These are phyloP conservation scores for Cybosia mesomella DNA, from an alignment of 2,888 invertebrate species.

Conservation along the genomic window DNA sequence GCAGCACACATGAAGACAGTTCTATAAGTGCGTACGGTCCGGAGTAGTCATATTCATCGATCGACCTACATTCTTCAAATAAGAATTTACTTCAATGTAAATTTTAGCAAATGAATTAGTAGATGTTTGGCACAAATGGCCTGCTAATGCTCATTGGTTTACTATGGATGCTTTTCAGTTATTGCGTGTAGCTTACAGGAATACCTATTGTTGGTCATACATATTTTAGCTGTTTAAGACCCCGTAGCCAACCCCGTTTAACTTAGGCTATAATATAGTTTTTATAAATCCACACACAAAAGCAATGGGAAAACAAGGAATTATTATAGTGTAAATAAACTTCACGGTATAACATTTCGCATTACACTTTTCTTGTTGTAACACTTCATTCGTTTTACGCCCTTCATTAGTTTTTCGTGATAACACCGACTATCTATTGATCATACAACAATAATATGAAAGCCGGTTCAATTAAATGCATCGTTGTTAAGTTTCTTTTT, in stretches of 20 bases:
- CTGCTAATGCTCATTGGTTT: too few species aligned
- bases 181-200: too few species aligned
- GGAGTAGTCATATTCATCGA: conserved; percentile 11
- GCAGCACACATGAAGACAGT: conserved; percentile 54
- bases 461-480: conserved; percentile 51
- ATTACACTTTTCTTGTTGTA: conserved; percentile 57
- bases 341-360: too few species aligned
- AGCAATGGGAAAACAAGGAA: conserved; percentile 35
- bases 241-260: too few species aligned
- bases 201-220: too few species aligned
- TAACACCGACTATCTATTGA: conserved; percentile 64
- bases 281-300: not conserved
- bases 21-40: conserved; percentile 53
- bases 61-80: conserved; percentile 36
- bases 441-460: conserved; percentile 51
- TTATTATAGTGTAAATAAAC: conserved; percentile 35
- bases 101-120: not conserved
- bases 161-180: too few species aligned
- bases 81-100: not conserved
- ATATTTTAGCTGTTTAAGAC: too few species aligned
- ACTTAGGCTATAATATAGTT: not conserved
- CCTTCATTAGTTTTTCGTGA: conserved; percentile 56
- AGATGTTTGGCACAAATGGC: too few species aligned
- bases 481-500: conserved; percentile 67
- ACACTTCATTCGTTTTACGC: conserved; percentile 66